Evolutionary conservation across 2,113 vertebrate species (phyloP).

Genomic region (Nothocercus nigrocapillus): DNA sequence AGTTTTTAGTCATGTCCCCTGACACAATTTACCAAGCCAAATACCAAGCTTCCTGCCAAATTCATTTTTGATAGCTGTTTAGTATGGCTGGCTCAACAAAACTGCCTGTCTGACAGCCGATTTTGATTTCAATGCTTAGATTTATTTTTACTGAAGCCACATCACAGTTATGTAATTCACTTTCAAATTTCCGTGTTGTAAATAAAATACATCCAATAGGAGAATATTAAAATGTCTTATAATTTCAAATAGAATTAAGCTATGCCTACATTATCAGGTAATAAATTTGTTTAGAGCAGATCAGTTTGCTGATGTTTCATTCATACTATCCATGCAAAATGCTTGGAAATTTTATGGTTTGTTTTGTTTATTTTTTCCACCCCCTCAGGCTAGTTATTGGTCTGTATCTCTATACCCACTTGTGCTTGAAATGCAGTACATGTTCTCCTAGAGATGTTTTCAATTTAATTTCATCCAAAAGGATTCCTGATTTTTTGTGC

Average conservation of each 20-base stretch:
- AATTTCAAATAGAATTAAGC: background rate
- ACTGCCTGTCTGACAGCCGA: fast-evolving
- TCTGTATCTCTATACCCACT: background rate
- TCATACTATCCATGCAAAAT: too few relatives aligned
- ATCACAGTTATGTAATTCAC: background rate
- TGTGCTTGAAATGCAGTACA: background rate
- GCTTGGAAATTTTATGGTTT: background rate
- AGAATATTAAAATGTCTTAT: background rate
- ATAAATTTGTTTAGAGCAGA: background rate
- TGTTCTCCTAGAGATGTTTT: background rate
- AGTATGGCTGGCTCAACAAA: background rate
- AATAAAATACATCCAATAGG: background rate
- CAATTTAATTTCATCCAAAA: background rate
- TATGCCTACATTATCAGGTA: background rate
- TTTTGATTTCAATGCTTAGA: background rate
- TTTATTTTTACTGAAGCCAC: background rate
- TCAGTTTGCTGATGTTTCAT: background rate
- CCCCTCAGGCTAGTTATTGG: background rate
- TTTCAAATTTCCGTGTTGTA: background rate
- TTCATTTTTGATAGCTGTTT: background rate
- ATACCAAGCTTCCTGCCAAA: background rate
- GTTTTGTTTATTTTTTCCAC: background rate
- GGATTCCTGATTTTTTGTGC: background rate
- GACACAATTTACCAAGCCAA: background rate
- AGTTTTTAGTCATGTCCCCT: background rate